Evolutionary conservation across 1,140 invertebrate genomes (phyloP), one percentile per base, ranked within the genome.

Genomic region (Drosophila lini): DNA sequence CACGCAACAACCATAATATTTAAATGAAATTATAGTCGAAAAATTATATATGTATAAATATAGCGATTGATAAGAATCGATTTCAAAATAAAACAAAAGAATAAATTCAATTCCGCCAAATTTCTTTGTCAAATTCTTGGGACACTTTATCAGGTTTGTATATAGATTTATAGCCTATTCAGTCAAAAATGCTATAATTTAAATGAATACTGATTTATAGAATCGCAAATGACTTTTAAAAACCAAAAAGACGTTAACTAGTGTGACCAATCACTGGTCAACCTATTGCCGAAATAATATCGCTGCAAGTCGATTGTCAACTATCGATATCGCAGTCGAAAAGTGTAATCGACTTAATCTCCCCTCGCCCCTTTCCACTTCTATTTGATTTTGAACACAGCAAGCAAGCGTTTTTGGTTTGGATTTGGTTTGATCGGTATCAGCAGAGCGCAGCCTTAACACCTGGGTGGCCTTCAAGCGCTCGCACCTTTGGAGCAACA

Each of bases 11-110:
- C 40, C 50, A 77, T 74, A 77, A 79, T 71, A 81, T 61, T 80
- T 86, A 88, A 88, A 88, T 89, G 68, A 63, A 88, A 89, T 88
- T 89, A 89, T 89, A 88, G 84, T 88, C 80, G 77, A 88, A 63
- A 83, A 88, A 89, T 80, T 75, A 85, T 78, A 82, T 78, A 84
- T 78, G 81, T 77, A 80, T 65, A 73, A 80, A 85, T 56, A 53
- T 76, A 76, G 76, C 58, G 75, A 79, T 73, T 79, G 64, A 75
- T 76, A 63, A 74, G 55, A 62, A 61, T 70, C 68, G 38, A 77
- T 60, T 67, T 75, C 75, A 77, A 79, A 55, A 55, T 55, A 64
- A 65, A 55, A 38, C 7, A 55, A 59, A 67, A 78, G 78, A 59
- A 76, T 11, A 58, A 71, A 70, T 13, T 65, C 5, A 34, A 60